These are phyloP conservation scores for Phaetusa simplex DNA, from an alignment of 2,113 vertebrate genomes.

Conservation along the genomic window DNA sequence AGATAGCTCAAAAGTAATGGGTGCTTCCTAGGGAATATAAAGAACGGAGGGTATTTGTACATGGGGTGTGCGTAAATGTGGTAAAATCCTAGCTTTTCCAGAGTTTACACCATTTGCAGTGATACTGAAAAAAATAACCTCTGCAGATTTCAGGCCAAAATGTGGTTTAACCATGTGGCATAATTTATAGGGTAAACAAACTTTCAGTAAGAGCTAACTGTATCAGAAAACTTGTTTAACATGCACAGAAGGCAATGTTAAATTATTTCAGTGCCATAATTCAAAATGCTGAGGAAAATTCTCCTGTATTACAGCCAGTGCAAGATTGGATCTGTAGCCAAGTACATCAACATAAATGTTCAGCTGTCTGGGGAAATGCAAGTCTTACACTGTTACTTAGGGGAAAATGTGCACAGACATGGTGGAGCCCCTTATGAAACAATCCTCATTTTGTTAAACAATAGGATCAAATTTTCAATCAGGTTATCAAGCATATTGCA, in stretches of 20 bases:
- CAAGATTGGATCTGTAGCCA: slow-evolving; percentile 64
- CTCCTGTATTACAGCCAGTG: slow-evolving; percentile 63
- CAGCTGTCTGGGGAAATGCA: slow-evolving; percentile 66
- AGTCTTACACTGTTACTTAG: slow-evolving; percentile 70
- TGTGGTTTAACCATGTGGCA: slow-evolving; percentile 26
- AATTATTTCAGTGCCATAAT: slow-evolving; percentile 72
- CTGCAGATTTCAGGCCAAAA: slow-evolving; percentile 3
- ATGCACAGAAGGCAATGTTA: slow-evolving; percentile 70
- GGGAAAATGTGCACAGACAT: slow-evolving; percentile 73
- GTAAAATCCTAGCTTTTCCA: background rate
- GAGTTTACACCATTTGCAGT: background rate
- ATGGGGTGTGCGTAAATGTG: background rate
- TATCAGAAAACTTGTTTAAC: slow-evolving; percentile 64
- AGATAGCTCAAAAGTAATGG: background rate
- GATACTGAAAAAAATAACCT: background rate
- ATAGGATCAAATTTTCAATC: slow-evolving; percentile 74
- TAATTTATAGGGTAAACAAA: slow-evolving; percentile 70
- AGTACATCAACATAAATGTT: slow-evolving; percentile 65
- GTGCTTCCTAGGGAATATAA: background rate
- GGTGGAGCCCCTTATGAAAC: slow-evolving; percentile 73
- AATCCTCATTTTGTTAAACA: slow-evolving; percentile 73
- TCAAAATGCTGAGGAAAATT: slow-evolving; percentile 72
- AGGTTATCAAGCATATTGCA: slow-evolving; percentile 57
- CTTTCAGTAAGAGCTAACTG: slow-evolving; percentile 55
- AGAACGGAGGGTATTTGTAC: background rate